Conservation (phyloP, 2,113 vertebrate species). For the Notothenia coriiceps region DNA sequence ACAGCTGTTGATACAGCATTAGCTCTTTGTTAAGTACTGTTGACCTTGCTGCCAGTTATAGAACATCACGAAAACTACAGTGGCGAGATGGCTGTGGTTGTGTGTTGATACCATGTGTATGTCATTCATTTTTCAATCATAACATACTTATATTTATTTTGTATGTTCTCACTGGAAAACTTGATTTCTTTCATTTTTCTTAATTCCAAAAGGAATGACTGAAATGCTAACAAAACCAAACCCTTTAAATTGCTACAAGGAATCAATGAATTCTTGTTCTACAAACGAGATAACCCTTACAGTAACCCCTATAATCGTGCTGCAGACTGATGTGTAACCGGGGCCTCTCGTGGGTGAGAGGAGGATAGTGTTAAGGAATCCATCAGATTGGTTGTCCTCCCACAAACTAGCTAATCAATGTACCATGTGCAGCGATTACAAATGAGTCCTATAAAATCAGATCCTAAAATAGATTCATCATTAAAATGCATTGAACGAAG, state of each 20-base stretch:
- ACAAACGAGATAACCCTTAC: neutral
- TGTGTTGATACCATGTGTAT: too few species aligned
- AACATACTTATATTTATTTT: too few species aligned
- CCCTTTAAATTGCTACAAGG: neutral
- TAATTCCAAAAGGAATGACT: neutral
- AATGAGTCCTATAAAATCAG: neutral
- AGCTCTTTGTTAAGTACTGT: too few species aligned
- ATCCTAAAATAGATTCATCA: neutral
- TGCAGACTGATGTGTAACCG: neutral
- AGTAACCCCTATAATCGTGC: neutral
- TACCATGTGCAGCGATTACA: neutral
- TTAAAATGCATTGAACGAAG: neutral
- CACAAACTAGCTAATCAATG: conserved; percentile 44
- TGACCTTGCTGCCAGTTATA: too few species aligned
- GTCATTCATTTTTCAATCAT: too few species aligned
- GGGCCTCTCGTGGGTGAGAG: neutral
- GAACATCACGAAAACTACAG: too few species aligned
- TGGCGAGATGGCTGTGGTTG: too few species aligned
- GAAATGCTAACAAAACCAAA: neutral
- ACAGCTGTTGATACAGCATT: too few species aligned
- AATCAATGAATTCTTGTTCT: neutral
- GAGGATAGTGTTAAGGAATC: conserved; percentile 8
- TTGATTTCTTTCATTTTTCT: neutral
- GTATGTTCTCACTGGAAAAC: too few species aligned
- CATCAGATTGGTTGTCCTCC: conserved; percentile 10